These are phyloP conservation scores for Tholera decimalis DNA, from an alignment of 2,888 invertebrate genomes.

Conservation along the genomic window DNA sequence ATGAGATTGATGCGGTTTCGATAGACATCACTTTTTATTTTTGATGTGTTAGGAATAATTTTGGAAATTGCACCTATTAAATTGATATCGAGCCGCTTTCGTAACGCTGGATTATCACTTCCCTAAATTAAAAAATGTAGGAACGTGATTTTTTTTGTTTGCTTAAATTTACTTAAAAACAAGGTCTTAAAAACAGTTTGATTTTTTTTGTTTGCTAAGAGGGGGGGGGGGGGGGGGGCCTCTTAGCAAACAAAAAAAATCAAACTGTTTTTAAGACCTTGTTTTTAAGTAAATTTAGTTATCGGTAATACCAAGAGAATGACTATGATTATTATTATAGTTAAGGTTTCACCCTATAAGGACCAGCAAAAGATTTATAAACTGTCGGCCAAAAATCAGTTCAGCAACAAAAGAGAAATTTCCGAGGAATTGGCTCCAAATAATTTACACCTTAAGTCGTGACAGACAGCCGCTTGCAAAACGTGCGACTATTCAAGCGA, in stretches of 20 bases:
- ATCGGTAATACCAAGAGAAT: neutral
- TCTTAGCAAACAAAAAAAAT: too few species aligned
- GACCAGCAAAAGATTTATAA: neutral
- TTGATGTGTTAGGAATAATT: conserved; percentile 55
- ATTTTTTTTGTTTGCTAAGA: too few species aligned
- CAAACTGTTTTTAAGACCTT: neutral
- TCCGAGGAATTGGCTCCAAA: conserved; percentile 41
- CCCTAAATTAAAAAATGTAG: conserved; percentile 12
- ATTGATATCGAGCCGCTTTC: conserved; percentile 33
- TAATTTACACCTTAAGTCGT: conserved; percentile 54
- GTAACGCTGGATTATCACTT: conserved; percentile 35
- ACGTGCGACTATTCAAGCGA: conserved; percentile 59
- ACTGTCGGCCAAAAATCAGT: conserved; percentile 7
- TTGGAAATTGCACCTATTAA: conserved; percentile 56
- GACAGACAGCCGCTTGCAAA: conserved; percentile 47
- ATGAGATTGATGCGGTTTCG: conserved; percentile 77
- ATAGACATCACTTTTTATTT: conserved; percentile 69
- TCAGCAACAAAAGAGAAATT: conserved; percentile 27
- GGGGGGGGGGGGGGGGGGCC: too few species aligned
- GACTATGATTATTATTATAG: neutral
- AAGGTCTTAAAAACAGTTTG: neutral
- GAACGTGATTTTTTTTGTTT: conserved; percentile 2
- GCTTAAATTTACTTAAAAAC: too few species aligned
- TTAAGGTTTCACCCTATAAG: neutral
- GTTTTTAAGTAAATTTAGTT: neutral